Evolutionary conservation across 2,797 vertebrate species (phyloP), one percentile per base, ranked within the genome.

Genomic region (Ptychadena robeensis): DNA sequence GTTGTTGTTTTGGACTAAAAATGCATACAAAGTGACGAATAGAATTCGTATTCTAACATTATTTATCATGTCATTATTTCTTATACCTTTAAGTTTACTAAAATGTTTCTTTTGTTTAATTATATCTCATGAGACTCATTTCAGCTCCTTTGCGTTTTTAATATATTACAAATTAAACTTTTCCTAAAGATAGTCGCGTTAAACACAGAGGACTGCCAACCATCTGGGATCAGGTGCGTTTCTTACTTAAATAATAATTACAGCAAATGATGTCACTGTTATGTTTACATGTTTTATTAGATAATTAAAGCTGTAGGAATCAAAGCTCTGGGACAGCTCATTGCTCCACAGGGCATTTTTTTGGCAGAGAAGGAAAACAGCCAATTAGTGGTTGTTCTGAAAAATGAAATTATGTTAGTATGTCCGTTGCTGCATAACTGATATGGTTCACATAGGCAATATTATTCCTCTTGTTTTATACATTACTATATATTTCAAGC

Each of bases 281-380:
- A 71, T 31, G 7, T 27, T 31, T 79, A 79, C 63, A 77, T 0
- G 14, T 59, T 68, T 69, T 31, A 70, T 10, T 40, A 12, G 15
- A 66, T 80, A 80, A 79, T 69, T 69, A 61, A 70, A 59, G 44
- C 18, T 27, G 9, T 25, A 28, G 27, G 15, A 32, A 38, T 59
- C 27, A 61, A 59, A 12, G 12, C 67, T 30, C 32, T 4, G 2
- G 22, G n/a, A 44, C 14, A 12, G 34, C 25, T 35, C 2, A 4
- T 27, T 8, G 59, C 35, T 59, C 77, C 77, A 65, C 7, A 12
- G 25, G 66, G 44, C 3, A 30, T 27, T 12, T 14, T 9, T 48
- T 44, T n/a, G 0, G 32, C 28, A 57, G 10, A 35, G n/a, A 27
- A 69, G 48, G 9, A 69, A 59, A 69, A 38, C 38, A 76, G 8